Evolutionary conservation across 2,888 invertebrate species (phyloP).

Genomic region (Euzophera pinguis): DNA sequence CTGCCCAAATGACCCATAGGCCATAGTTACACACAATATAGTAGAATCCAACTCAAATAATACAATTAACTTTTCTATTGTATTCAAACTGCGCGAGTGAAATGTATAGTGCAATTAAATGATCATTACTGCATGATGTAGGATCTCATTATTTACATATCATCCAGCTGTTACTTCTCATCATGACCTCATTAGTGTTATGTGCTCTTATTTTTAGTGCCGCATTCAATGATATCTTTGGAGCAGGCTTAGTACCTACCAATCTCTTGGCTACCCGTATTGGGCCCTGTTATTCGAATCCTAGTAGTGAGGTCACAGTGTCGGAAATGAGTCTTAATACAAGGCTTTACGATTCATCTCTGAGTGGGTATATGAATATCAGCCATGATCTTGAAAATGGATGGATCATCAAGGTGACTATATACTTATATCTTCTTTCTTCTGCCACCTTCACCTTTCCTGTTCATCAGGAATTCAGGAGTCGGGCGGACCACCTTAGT

Average conservation of each 20-base stretch:
- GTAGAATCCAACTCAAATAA: no score
- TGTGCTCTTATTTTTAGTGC: neutral
- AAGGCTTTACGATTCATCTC: constrained; percentile 33
- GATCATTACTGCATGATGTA: neutral
- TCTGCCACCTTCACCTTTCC: no score
- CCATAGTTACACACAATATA: no score
- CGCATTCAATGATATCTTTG: neutral
- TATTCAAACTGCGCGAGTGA: no score
- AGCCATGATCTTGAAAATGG: constrained; percentile 41
- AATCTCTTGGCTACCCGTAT: constrained; percentile 40
- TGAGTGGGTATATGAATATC: constrained; percentile 44
- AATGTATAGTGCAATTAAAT: neutral
- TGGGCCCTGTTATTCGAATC: constrained; percentile 35
- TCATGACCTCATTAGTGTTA: neutral
- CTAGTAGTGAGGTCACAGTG: constrained; percentile 23
- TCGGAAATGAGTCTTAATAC: constrained; percentile 43
- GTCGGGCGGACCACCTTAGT: no score
- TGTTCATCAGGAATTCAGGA: no score
- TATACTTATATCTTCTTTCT: no score
- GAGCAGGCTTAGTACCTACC: constrained; percentile 30
- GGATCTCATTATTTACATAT: no score
- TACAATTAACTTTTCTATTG: no score
- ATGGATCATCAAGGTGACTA: constrained; percentile 46
- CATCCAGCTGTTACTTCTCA: neutral
- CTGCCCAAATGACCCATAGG: no score